Evolutionary conservation across 2,888 invertebrate species (phyloP), one percentile per base, ranked within the genome.

Genomic region (Epinotia bilunana): DNA sequence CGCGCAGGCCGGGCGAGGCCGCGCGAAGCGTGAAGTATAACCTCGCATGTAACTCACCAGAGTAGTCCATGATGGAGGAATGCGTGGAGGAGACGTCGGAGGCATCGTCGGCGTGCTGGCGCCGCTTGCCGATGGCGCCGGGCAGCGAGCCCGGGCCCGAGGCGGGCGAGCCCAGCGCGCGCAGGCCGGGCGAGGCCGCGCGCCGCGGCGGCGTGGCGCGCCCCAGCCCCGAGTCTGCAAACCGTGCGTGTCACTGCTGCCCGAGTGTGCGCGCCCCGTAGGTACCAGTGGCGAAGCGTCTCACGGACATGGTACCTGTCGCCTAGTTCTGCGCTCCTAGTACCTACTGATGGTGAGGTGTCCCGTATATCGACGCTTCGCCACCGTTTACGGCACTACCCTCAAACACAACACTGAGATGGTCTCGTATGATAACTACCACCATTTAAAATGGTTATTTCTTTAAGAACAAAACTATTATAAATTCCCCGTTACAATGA

Each of bases 11-110:
- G 28, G 98, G 98, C 79, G 98, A 98, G 72, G 98, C 97, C 61
- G 97, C 97, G 86, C 98, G 96, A 79, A 98, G 95, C 68, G 98
- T 9, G 39, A 39, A 9, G 39, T 39, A 9, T 39, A 9, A 9
- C 7, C 39, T 39, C 39, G 13, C 20, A 39, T 6, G 28, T 7
- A 12, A 73, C 95, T 94, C 90, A 97, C 97, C 97, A 86, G 96
- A 97, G 91, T 97, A 97, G 90, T 97, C 97, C 96, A 97, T 96
- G 95, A 97, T 97, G 85, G 97, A 97, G 91, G 96, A 97, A 84
- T 96, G 96, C 78, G 97, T 97, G 84, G 97, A 97, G 86, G 97
- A 97, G 85, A 97, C 97, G 94, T 98, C 98, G 90, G 98, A 98
- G 86, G 96, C 96, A 95, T 98, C 98, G 92, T 98, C 98, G 86